A percentile compares a stretch with the other conserved stretches of the same genome.
phyloP scores from a whole-genome alignment of 2,797 vertebrate species.

The Chanos chanos region DNA sequence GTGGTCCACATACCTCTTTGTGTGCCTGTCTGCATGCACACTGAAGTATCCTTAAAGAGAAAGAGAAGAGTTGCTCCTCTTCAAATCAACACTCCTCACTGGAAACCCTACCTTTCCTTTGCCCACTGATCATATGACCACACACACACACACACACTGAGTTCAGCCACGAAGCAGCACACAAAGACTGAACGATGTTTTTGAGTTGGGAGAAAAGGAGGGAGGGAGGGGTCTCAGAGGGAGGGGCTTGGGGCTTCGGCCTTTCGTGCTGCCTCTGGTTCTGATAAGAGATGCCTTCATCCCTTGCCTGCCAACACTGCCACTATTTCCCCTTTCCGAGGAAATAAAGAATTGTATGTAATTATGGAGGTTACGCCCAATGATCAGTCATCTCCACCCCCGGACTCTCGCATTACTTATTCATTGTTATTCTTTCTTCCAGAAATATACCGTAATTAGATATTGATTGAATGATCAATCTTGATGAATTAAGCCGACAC shows the following conservation, averaged over 20 bases:
- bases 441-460: conserved; percentile 76
- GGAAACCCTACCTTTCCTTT: conserved; percentile 17
- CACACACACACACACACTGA: neutral
- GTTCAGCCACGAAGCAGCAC: conserved; percentile 39
- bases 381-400: conserved; percentile 62
- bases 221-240: conserved; percentile 38
- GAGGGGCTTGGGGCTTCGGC: conserved; percentile 1
- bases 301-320: conserved; percentile 49
- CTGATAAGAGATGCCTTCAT: conserved; percentile 57
- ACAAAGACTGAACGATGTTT: conserved; percentile 12
- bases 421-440: conserved; percentile 72
- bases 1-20: neutral
- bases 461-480: conserved; percentile 72
- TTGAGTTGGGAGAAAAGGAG: conserved; percentile 52
- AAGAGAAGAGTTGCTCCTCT: too few species aligned
- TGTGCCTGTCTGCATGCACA: neutral
- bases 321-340: conserved; percentile 69
- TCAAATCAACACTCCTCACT: neutral
- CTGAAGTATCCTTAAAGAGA: neutral
- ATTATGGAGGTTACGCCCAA: conserved; percentile 70
- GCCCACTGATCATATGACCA: neutral
- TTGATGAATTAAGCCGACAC: conserved; percentile 71
- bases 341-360: conserved; percentile 77
- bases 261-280: conserved; percentile 48
- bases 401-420: conserved; percentile 69